These are phyloP conservation scores for Capreolus pygargus DNA, from an alignment of 2,113 vertebrate genomes.

Conservation along the genomic window DNA sequence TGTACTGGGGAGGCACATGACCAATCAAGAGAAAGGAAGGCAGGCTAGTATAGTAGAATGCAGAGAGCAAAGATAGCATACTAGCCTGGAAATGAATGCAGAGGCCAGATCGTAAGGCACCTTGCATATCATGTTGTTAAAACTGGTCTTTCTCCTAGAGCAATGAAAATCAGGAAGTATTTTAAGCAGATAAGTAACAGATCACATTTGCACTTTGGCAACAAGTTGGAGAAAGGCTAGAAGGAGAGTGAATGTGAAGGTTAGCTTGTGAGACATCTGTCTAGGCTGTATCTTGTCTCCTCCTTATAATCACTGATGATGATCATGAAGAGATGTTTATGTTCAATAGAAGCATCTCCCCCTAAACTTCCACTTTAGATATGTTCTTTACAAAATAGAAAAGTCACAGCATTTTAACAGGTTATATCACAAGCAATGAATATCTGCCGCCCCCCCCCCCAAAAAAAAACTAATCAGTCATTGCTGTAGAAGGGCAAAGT, in stretches of 20 bases:
- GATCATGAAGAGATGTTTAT: not conserved
- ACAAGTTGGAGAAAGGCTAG: not conserved
- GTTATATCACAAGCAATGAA: not conserved
- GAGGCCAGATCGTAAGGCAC: not conserved
- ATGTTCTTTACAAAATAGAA: not conserved
- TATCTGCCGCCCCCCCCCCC: fast-evolving
- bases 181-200: not conserved
- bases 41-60: not conserved
- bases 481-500: not conserved
- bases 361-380: not conserved
- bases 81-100: not conserved
- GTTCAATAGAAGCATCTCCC: not conserved
- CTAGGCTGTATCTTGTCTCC: not conserved
- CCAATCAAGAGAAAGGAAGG: not conserved
- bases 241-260: not conserved
- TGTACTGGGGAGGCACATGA: not conserved
- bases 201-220: not conserved
- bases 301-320: not conserved
- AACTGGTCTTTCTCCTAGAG: not conserved
- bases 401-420: not conserved
- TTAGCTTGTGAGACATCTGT: not conserved
- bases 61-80: not conserved
- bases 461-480: not conserved
- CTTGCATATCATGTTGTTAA: not conserved
- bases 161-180: not conserved